Conservation (phyloP, 2,113 vertebrate species). For the Hippocampus zosterae region DNA sequence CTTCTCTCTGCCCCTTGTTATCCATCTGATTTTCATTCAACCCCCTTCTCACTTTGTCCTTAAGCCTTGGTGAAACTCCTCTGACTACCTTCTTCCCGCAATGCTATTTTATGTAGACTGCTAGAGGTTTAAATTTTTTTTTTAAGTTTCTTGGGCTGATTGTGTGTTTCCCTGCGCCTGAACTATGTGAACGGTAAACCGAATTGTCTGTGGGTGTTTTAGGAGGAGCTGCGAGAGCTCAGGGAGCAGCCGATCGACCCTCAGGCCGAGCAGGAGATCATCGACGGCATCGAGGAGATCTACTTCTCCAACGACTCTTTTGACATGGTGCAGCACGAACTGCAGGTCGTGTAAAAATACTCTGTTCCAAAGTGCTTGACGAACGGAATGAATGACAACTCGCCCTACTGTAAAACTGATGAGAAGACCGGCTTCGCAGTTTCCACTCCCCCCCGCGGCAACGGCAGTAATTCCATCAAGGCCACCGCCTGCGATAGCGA, state of each 20-base stretch:
- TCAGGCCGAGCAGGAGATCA: constrained; percentile 93
- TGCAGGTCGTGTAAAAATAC: constrained; percentile 79
- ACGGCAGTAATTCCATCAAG: constrained; percentile 17
- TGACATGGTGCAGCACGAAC: constrained; percentile 92
- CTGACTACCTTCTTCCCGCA: not conserved
- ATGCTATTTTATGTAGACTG: not conserved
- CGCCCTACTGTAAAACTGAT: constrained; percentile 23
- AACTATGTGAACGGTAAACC: not conserved
- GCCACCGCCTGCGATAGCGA: constrained; percentile 16
- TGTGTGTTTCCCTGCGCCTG: not conserved
- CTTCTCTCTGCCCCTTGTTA: constrained; percentile 17
- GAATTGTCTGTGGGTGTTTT: constrained; percentile 3
- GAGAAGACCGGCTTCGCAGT: constrained; percentile 3
- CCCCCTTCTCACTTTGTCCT: constrained; percentile 19
- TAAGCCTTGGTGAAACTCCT: constrained; percentile 22
- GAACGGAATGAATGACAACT: constrained; percentile 19
- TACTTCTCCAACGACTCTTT: constrained; percentile 95
- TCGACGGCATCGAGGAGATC: constrained; percentile 92
- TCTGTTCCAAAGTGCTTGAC: not conserved
- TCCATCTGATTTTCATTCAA: constrained; percentile 22
- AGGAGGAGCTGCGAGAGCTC: constrained; percentile 91
- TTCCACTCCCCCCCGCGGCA: constrained; percentile 1
- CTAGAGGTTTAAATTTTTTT: constrained; percentile 6
- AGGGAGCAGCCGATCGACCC: constrained; percentile 90
- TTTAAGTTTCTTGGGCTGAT: not conserved